Base-by-base conservation (phyloP, 2,888 invertebrate species). In the Poecilus cupreus region DNA sequence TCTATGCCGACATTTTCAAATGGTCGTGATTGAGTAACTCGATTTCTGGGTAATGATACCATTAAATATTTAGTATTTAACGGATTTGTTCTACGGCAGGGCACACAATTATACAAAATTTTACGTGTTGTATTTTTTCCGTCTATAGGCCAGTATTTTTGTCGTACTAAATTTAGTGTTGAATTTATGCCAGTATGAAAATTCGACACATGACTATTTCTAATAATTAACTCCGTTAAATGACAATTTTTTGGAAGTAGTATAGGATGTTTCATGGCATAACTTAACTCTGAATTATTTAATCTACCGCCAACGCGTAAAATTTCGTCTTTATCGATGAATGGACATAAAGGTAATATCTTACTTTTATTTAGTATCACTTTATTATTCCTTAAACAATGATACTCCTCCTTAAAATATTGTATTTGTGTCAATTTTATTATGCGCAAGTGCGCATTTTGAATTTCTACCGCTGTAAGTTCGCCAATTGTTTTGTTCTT, bases 71-170 rank as follows among this genome's bases (percentile, higher is more conserved):
- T 72, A 26, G 20, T 10, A 18, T 46, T 5, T 72, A 24, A 4
- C 10, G 68, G 68, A 13, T 43, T 68, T 2, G 5, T 6, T 37
- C 16, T 68, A 13, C 16, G 43, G 37, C 68, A 68, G 3, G 39
- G 10, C 2, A 57, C 11, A n/a, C 57, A 57, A n/a, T 24, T 24
- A 24, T 57, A n/a, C 11, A 57, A 8, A 6, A 70, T 70, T 70
- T 37, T 74, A 46, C 60, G 57, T 24, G 51, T 64, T 75, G 20
- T 24, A 24, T 76, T 54, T 32, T 46, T 60, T 11, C 82, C 76
- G 26, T 81, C 70, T n/a, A 75, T 46, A 10, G 72, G 32, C 82
- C 80, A 82, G 51, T 82, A 82, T 46, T 51, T 32, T 43, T 80
- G 64, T 18, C 77, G 24, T 22, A 82, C 18, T 22, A 51, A 26